These are phyloP conservation scores for Leptinotarsa rubiginosa DNA, from an alignment of 2,888 invertebrate species.

Conservation along the genomic window DNA sequence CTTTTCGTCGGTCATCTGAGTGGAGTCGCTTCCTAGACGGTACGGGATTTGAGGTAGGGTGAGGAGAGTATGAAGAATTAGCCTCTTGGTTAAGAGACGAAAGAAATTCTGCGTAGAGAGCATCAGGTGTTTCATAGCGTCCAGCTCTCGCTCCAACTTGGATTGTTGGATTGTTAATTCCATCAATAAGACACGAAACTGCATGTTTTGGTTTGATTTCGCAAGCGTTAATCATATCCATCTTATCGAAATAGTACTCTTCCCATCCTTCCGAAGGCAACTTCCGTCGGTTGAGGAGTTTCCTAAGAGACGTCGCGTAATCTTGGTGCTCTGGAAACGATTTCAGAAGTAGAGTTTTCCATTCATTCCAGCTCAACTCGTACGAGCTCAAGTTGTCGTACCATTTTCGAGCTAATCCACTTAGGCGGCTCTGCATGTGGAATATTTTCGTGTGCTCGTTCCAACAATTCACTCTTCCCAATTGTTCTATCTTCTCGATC, in stretches of 20 bases:
- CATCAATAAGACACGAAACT: slow-evolving; percentile 38
- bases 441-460: slow-evolving; percentile 28
- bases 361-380: slow-evolving; percentile 24
- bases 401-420: slow-evolving; percentile 29
- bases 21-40: neutral
- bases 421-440: slow-evolving; percentile 32
- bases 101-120: slow-evolving; percentile 12
- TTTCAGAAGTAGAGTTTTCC: slow-evolving; percentile 22
- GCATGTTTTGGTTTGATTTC: slow-evolving; percentile 34
- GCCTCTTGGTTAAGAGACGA: slow-evolving; percentile 7
- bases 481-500: slow-evolving; percentile 33
- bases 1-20: slow-evolving; percentile 13
- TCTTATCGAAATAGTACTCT: slow-evolving; percentile 39
- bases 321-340: slow-evolving; percentile 41
- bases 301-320: slow-evolving; percentile 35
- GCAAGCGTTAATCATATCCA: slow-evolving; percentile 32
- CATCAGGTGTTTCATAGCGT: slow-evolving; percentile 33
- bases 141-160: slow-evolving; percentile 39
- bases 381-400: slow-evolving; percentile 36
- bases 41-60: neutral
- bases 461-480: slow-evolving; percentile 21
- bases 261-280: slow-evolving; percentile 31
- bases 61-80: neutral
- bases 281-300: slow-evolving; percentile 36
- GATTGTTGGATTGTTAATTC: slow-evolving; percentile 31